Evolutionary conservation across 1,140 invertebrate species (phyloP), one percentile per base, ranked within the genome.

Genomic region (Thaumatotibia leucotreta): DNA sequence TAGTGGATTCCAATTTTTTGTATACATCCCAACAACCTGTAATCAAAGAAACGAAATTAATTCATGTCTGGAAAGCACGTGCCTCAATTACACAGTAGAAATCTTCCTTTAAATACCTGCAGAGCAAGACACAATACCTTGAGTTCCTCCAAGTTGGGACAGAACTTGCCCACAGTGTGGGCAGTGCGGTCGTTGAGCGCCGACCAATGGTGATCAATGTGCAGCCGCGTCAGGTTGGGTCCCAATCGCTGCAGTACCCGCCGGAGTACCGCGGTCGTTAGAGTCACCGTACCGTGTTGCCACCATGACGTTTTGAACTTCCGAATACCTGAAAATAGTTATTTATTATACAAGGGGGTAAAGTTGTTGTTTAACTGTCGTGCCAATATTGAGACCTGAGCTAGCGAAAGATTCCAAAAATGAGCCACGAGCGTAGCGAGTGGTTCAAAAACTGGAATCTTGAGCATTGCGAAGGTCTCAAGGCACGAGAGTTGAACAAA

Each of bases 131-230:
- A 45, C 4, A 2, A 4, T 35, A 45, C 87, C 77, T 88, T 82
- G 8, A 91, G 67, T 63, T 91, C 88, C 66, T 88, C 86, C 6
- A 92, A 81, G 63, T 85, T 76, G 5, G 86, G 89, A 63, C 91
- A 92, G 77, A 86, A 92, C 76, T 90, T 92, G 73, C 84, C 84
- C 14, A 91, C 75, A 5, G 81, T 83, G 72, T 89, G 87, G 4
- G 89, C 88, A 20, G 89, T 91, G 73, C 89, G 87, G 73, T 92
- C 86, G 67, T 92, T 91, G 35, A 92, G 82, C 10, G 83, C 81
- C 5, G 83, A 85, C 80, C 80, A 86, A 65, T 83, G 77, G 74
- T 91, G 82, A 68, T 91, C 88, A 35, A 92, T 81, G 73, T 92
- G 87, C 11, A 92, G 74, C 0, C 79, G 73, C 39, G 74, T 64